Evolutionary conservation across 1,140 invertebrate genomes (phyloP).

Genomic region (Sinonovacula constricta): DNA sequence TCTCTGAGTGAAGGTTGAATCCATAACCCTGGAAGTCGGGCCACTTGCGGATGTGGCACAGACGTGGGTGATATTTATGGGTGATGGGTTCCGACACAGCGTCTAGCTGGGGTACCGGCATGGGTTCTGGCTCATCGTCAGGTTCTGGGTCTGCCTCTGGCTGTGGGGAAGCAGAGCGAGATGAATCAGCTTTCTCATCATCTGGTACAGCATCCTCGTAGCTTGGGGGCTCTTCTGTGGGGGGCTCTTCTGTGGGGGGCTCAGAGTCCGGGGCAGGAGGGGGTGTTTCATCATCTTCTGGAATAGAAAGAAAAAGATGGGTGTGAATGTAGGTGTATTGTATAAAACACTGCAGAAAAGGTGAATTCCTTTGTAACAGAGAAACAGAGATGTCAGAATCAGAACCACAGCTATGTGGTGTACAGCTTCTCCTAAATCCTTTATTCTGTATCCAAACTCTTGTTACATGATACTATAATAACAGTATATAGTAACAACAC

Average conservation of each 20-base stretch:
- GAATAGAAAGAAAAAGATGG: too few species aligned
- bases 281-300: conserved; percentile 14
- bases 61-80: conserved; percentile 58
- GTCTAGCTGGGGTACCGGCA: conserved; percentile 15
- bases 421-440: too few species aligned
- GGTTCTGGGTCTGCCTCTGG: conserved; percentile 21
- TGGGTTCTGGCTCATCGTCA: conserved; percentile 16
- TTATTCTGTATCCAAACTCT: too few species aligned
- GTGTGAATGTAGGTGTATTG: too few species aligned
- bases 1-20: conserved; percentile 98
- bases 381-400: too few species aligned
- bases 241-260: conserved; percentile 19
- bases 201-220: conserved; percentile 34
- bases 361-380: too few species aligned
- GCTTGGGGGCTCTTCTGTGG: conserved; percentile 45
- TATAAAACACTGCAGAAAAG: too few species aligned
- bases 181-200: background rate
- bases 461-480: too few species aligned
- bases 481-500: too few species aligned
- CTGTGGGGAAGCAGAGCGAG: conserved; percentile 46
- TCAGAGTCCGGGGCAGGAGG: conserved; percentile 16
- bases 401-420: too few species aligned
- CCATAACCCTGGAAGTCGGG: conserved; percentile 97
- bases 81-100: background rate
- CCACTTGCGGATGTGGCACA: conserved; percentile 84